These are phyloP conservation scores for Chunga burmeisteri DNA, from an alignment of 2,113 vertebrate genomes.

Conservation along the genomic window DNA sequence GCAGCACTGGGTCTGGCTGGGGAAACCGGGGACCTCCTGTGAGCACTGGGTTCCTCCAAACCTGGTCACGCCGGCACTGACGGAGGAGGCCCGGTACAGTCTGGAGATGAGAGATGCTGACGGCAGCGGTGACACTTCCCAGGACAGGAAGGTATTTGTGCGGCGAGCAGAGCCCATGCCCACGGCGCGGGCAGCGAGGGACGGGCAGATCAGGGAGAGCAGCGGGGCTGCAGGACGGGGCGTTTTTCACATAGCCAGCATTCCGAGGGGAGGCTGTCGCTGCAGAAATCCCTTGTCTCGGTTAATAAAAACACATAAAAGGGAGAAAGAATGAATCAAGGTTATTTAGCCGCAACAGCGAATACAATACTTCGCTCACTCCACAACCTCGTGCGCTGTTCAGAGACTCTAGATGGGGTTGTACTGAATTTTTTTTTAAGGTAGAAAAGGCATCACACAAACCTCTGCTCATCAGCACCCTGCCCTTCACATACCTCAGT, in stretches of 20 bases:
- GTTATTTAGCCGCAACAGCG: not conserved
- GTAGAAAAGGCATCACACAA: not conserved
- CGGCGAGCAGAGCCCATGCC: not conserved
- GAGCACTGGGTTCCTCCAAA: not conserved
- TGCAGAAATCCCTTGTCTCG: not conserved
- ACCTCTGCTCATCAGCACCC: not conserved
- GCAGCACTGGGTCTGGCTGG: not conserved
- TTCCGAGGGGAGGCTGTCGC: not conserved
- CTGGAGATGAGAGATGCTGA: rapidly evolving
- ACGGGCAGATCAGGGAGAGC: not conserved
- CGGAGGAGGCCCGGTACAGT: not conserved
- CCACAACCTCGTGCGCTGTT: rapidly evolving
- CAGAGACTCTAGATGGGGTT: not conserved
- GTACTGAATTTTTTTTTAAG: not conserved
- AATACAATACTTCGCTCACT: too few species aligned
- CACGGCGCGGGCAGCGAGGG: not conserved
- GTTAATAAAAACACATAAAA: not conserved
- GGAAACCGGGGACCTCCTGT: not conserved
- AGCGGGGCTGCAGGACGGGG: not conserved
- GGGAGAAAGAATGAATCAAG: not conserved
- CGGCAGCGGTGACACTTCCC: not conserved
- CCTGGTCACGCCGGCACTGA: rapidly evolving
- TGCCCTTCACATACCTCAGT: not conserved
- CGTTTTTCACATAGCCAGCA: not conserved
- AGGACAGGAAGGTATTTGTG: not conserved